These are phyloP conservation scores for Penaeus vannamei DNA, from an alignment of 1,140 invertebrate species.

Conservation along the genomic window DNA sequence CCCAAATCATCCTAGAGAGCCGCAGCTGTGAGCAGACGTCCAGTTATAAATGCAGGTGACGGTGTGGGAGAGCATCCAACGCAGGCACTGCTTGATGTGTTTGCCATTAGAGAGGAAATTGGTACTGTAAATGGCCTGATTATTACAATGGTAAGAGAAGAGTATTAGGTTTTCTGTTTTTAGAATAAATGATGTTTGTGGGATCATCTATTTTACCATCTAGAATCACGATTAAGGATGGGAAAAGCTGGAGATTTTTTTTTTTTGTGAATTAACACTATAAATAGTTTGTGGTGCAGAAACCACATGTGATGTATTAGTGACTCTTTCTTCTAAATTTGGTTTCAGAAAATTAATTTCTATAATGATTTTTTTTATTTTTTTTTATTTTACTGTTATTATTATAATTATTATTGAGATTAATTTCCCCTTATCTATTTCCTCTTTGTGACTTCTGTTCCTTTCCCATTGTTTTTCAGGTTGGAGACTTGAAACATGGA, in stretches of 20 bases:
- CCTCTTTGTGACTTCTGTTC: background rate
- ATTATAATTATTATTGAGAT: background rate
- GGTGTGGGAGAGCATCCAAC: slow-evolving; percentile 99
- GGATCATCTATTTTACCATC: too few species aligned
- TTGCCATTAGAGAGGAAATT: slow-evolving; percentile 98
- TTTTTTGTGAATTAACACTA: too few species aligned
- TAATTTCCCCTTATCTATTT: background rate
- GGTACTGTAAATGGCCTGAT: slow-evolving; percentile 97
- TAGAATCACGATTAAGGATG: too few species aligned
- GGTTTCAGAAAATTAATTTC: too few species aligned
- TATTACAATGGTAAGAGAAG: slow-evolving; percentile 81
- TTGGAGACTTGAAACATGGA: slow-evolving; percentile 98
- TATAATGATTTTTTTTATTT: too few species aligned
- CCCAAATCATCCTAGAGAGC: slow-evolving; percentile 79
- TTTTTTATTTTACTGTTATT: too few species aligned
- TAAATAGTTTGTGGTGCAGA: too few species aligned
- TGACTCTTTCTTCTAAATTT: too few species aligned
- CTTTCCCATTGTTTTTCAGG: slow-evolving; percentile 71
- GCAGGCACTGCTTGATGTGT: slow-evolving; percentile 97
- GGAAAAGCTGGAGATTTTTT: too few species aligned
- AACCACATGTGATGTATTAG: too few species aligned
- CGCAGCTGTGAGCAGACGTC: slow-evolving; percentile 85
- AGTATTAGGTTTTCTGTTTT: background rate
- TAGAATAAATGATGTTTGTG: background rate
- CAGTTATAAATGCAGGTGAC: slow-evolving; percentile 98